Evolutionary conservation across 1,140 invertebrate species (phyloP), one percentile per base, ranked within the genome.

Genomic region (Calephelis virginiensis): DNA sequence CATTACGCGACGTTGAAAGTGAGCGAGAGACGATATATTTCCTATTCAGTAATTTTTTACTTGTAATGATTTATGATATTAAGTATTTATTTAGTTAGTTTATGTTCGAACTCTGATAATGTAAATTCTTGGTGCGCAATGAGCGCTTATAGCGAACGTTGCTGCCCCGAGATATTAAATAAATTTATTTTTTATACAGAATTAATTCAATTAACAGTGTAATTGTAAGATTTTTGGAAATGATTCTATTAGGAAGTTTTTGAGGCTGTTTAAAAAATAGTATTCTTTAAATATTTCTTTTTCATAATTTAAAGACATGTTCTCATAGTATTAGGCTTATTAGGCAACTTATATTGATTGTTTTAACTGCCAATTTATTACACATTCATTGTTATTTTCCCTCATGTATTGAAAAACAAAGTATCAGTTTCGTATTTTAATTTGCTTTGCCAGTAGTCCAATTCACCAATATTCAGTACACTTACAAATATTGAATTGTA

Each of bases 81-180:
- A 89, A 89, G 85, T 89, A 89, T 87, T 89, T 89, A 89, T 89
- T 87, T 89, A 83, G 83, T 77, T 86, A 86, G 82, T 72, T 77
- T 75, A 75, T 69, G 77, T 76, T 73, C 71, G 67, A 76, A 71
- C 56, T 72, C 63, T 17, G 70, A 50, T 28, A 28, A 28, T 50
- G 62, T 49, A 14, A 61, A 17, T 43, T 49, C 8, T 37, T 47
- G 45, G 62, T 47, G 14, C 48, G 61, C 61, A 12, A 28, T 56
- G 53, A 28, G 53, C 28, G 53, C 11, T 56, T 28, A 12, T 37
- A 56, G 53, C 28, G 53, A 5, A 37, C 12, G 7, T 37, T 56
- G 9, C 50, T 53, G 53, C 13, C 53, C 53, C 10, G 28, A 28
- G 11, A 56, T 28, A 37, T 56, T 56, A 56, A 56, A 56, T 56